Evolutionary conservation across 2,888 invertebrate genomes (phyloP).

Genomic region (Amblyteles armatorius): DNA sequence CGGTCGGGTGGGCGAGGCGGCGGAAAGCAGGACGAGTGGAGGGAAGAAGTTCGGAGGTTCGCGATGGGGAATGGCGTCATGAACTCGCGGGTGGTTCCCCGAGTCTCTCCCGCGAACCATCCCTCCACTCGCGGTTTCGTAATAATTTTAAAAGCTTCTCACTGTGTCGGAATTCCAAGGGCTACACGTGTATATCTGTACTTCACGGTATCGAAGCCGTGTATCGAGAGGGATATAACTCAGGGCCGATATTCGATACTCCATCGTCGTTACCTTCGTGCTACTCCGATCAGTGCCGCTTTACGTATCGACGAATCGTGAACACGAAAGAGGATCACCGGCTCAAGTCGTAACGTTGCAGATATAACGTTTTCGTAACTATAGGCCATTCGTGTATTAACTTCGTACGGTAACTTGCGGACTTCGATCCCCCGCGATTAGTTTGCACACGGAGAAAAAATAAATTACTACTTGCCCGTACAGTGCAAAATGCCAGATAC

Average conservation of each 20-base stretch:
- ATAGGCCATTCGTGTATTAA: not conserved
- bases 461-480: too few relatives aligned
- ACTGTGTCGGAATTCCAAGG: constrained; percentile 44
- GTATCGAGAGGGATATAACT: constrained; percentile 45
- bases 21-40: constrained; percentile 32
- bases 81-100: constrained; percentile 39
- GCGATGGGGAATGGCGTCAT: constrained; percentile 41
- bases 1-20: constrained; percentile 23
- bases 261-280: constrained; percentile 20
- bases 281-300: constrained; percentile 12
- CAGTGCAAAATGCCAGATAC: too few relatives aligned
- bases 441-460: not conserved
- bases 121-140: constrained; percentile 53
- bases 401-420: not conserved
- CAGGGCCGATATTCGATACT: constrained; percentile 23
- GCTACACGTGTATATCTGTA: constrained; percentile 1
- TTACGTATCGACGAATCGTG: constrained; percentile 13
- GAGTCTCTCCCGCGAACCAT: constrained; percentile 4
- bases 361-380: not conserved
- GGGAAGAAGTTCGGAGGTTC: constrained; percentile 61
- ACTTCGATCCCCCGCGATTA: not conserved
- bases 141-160: constrained; percentile 67
- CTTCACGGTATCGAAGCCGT: constrained; percentile 3
- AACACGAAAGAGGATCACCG: constrained; percentile 4
- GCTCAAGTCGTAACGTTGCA: not conserved